phyloP scores from a whole-genome alignment of 2,888 invertebrate genomes.

The Polydesmus complanatus region DNA sequence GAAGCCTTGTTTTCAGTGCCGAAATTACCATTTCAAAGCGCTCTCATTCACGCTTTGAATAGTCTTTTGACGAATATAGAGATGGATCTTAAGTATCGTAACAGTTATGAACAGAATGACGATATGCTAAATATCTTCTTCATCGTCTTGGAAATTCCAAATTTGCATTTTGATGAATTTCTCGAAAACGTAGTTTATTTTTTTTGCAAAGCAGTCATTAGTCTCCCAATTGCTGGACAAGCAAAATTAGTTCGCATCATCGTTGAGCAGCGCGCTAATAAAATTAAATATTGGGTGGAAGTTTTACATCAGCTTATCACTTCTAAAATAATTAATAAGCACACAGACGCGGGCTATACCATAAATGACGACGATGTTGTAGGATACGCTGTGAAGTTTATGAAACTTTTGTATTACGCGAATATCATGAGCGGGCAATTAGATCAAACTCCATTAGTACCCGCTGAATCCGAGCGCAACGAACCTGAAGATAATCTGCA shows the following conservation, averaged over 20 bases:
- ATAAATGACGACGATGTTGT: constrained; percentile 75
- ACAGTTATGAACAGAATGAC: constrained; percentile 32
- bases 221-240: constrained; percentile 57
- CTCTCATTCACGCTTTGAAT: constrained; percentile 58
- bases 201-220: constrained; percentile 51
- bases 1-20: constrained; percentile 37
- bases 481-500: constrained; percentile 30
- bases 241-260: constrained; percentile 65
- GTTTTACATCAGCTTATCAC: constrained; percentile 79
- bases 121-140: constrained; percentile 46
- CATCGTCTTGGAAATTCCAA: constrained; percentile 63
- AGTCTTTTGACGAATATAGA: constrained; percentile 56
- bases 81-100: constrained; percentile 49
- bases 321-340: constrained; percentile 62
- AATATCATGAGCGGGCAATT: constrained; percentile 61
- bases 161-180: constrained; percentile 57
- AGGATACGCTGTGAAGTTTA: constrained; percentile 69
- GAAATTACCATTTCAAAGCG: constrained; percentile 42
- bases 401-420: constrained; percentile 52
- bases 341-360: constrained; percentile 48
- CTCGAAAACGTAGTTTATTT: constrained; percentile 67
- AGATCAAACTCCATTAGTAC: constrained; percentile 27
- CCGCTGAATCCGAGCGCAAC: constrained; percentile 26
- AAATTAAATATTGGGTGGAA: constrained; percentile 38
- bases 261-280: constrained; percentile 51